A percentile compares a stretch with the other conserved stretches of the same genome.
phyloP scores from a whole-genome alignment of 2,113 vertebrate genomes.

The Vulpes ferrilata region DNA sequence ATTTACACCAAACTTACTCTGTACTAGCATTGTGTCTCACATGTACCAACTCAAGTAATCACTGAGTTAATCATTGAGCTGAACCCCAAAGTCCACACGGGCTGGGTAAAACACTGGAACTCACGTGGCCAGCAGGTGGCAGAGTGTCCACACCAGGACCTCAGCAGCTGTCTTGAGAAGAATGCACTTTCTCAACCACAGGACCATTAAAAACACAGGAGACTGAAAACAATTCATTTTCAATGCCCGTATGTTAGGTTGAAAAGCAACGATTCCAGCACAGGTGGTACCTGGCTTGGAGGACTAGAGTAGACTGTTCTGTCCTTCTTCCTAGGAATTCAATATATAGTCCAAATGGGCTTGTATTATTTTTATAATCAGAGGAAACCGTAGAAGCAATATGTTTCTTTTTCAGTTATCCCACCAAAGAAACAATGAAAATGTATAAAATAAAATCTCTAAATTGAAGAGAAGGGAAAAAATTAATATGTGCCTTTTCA shows the following conservation, averaged over 20 bases:
- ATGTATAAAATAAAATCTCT: background rate
- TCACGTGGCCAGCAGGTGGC: background rate
- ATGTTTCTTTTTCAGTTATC: background rate
- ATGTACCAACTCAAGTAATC: background rate
- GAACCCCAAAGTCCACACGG: background rate
- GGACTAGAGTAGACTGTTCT: rapidly evolving
- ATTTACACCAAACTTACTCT: background rate
- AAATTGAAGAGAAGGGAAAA: background rate
- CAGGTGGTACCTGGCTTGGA: background rate
- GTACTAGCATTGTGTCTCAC: background rate
- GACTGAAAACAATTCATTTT: background rate
- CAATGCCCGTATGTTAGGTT: too few relatives aligned
- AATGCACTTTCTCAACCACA: background rate
- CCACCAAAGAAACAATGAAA: background rate
- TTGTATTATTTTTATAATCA: background rate
- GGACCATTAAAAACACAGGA: background rate
- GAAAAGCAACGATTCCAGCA: background rate
- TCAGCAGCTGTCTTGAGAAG: background rate
- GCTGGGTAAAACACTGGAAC: too few relatives aligned
- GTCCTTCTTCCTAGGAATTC: background rate
- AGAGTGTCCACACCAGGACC: rapidly evolving
- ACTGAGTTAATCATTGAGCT: background rate
- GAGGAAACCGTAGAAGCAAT: background rate
- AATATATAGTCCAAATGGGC: background rate
- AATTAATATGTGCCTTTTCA: rapidly evolving